A percentile compares a stretch with the other conserved stretches of the same genome.
phyloP scores from a whole-genome alignment of 2,113 vertebrate species.

The Crocuta crocuta region DNA sequence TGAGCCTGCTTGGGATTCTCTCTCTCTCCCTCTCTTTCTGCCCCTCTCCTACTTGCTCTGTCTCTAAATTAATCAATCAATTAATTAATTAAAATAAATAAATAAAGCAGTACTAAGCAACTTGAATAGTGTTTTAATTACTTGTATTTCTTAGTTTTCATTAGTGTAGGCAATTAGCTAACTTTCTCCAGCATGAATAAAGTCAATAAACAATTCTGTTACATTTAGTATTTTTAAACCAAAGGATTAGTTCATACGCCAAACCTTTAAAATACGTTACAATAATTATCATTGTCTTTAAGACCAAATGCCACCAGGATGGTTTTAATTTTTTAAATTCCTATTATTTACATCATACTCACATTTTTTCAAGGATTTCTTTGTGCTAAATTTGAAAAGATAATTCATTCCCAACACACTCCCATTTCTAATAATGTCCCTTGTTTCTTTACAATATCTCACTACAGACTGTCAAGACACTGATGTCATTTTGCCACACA shows the following conservation, averaged over 20 bases:
- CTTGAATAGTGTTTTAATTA: conserved; percentile 4
- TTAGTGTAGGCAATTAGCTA: not conserved
- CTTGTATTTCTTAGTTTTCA: not conserved
- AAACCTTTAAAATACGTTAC: not conserved
- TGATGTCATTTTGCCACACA: not conserved
- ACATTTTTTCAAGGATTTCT: not conserved
- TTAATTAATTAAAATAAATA: not conserved
- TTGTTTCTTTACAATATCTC: not conserved
- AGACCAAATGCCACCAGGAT: not conserved
- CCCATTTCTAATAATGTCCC: not conserved
- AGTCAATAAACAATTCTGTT: not conserved
- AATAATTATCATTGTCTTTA: not conserved
- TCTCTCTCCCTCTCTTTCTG: not conserved
- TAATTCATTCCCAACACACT: not conserved
- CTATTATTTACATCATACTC: not conserved
- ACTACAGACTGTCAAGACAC: not conserved
- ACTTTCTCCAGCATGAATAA: not conserved
- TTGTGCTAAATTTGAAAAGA: not conserved
- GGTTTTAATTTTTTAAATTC: not conserved
- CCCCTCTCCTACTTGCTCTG: not conserved
- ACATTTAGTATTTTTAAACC: not conserved
- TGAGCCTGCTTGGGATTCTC: not conserved
- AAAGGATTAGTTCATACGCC: not conserved
- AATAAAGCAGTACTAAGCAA: not conserved
- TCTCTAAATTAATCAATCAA: not conserved